Evolutionary conservation across 1,140 invertebrate genomes (phyloP).

Genomic region (Matsumurasca onukii): DNA sequence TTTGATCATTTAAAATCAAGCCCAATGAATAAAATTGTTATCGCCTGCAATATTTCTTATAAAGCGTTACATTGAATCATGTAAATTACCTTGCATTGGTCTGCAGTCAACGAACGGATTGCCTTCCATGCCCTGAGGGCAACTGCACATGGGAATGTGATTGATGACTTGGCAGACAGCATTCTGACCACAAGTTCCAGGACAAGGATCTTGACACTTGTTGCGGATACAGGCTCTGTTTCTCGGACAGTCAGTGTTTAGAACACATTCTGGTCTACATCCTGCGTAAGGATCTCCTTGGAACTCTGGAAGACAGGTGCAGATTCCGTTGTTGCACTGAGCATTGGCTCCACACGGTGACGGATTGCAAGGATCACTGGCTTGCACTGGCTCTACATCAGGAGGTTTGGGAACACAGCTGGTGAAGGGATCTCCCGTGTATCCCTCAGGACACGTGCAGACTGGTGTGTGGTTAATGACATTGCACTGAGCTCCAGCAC

Average conservation of each 20-base stretch:
- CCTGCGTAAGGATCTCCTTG: slow-evolving; percentile 70
- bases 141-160: slow-evolving; percentile 50
- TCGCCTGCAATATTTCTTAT: too few species aligned
- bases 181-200: slow-evolving; percentile 47
- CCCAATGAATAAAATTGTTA: too few species aligned
- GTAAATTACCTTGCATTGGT: slow-evolving; percentile 42
- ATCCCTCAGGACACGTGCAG: slow-evolving; percentile 65
- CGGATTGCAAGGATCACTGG: slow-evolving; percentile 51
- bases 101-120: slow-evolving; percentile 47
- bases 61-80: too few species aligned
- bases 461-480: slow-evolving; percentile 67
- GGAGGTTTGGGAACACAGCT: slow-evolving; percentile 52
- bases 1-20: too few species aligned
- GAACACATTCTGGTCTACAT: slow-evolving; percentile 69
- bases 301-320: slow-evolving; percentile 66
- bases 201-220: slow-evolving; percentile 69
- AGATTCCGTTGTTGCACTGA: slow-evolving; percentile 62
- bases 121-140: slow-evolving; percentile 50
- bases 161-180: slow-evolving; percentile 48
- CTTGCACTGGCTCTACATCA: slow-evolving; percentile 50
- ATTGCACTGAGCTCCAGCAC: slow-evolving; percentile 60
- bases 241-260: slow-evolving; percentile 67
- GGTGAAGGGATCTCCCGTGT: slow-evolving; percentile 68
- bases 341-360: slow-evolving; percentile 71
- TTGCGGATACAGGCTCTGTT: slow-evolving; percentile 71